phyloP scores from a whole-genome alignment of 2,113 vertebrate genomes.

The Artemisiospiza belli region DNA sequence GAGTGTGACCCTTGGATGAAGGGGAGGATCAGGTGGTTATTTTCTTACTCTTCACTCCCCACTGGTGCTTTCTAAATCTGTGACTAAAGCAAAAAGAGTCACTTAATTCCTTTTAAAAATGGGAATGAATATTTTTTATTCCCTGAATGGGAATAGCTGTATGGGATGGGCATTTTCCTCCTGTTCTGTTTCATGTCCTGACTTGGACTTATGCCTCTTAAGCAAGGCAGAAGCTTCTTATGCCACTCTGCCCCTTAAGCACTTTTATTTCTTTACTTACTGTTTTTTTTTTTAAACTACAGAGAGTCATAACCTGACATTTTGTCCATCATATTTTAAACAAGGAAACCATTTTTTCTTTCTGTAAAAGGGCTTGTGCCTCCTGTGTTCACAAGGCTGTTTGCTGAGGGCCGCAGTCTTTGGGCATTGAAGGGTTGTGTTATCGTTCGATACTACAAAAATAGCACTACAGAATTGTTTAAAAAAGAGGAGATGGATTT shows the following conservation, averaged over 20 bases:
- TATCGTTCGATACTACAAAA: conserved; percentile 79
- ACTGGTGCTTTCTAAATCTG: background rate
- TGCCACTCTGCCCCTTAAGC: background rate
- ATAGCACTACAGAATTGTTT: conserved; percentile 65
- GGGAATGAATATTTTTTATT: background rate
- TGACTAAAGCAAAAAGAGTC: background rate
- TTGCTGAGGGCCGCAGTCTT: conserved; percentile 96
- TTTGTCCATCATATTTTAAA: background rate
- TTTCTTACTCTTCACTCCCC: fast-evolving
- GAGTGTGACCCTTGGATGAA: background rate
- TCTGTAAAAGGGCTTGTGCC: conserved; percentile 80
- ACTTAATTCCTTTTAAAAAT: background rate
- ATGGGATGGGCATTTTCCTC: background rate
- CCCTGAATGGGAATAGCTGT: background rate
- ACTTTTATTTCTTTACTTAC: background rate
- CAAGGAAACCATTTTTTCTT: conserved; percentile 63
- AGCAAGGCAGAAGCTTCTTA: background rate
- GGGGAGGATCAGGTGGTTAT: background rate
- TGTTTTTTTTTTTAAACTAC: background rate
- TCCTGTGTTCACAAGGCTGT: conserved; percentile 88
- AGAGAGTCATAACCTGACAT: background rate
- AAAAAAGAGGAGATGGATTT: conserved; percentile 65
- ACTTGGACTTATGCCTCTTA: background rate
- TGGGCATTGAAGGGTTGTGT: conserved; percentile 96
- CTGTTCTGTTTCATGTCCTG: background rate